Conservation (phyloP, 2,797 vertebrate genomes). For the Enteromius viviparus region DNA sequence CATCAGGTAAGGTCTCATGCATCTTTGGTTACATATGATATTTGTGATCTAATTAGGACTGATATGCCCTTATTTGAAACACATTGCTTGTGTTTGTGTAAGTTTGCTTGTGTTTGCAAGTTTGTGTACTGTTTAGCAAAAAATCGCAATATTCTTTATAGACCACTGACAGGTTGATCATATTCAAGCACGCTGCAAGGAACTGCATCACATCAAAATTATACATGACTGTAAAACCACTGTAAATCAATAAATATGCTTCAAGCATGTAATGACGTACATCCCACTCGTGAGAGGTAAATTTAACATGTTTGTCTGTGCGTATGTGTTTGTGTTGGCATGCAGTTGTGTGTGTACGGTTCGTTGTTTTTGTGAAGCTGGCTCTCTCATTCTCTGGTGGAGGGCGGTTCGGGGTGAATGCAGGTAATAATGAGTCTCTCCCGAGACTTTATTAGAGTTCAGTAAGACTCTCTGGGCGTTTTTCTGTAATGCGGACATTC, state of each 20-base stretch:
- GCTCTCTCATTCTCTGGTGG: conserved; percentile 32
- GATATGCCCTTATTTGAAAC: background rate
- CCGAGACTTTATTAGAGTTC: conserved; percentile 48
- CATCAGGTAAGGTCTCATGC: conserved; percentile 25
- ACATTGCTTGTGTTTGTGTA: background rate
- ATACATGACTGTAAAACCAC: conserved; percentile 18
- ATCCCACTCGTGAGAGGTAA: conserved; percentile 38
- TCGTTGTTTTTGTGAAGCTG: conserved; percentile 31
- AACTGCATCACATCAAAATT: conserved; percentile 11
- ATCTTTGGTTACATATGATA: conserved; percentile 8
- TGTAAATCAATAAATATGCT: conserved; percentile 40
- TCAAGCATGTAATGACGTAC: conserved; percentile 34
- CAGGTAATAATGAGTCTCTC: conserved; percentile 49
- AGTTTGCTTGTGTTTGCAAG: background rate
- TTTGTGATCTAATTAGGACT: conserved; percentile 14
- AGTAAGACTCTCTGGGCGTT: conserved; percentile 46
- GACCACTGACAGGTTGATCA: conserved; percentile 2
- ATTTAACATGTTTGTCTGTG: conserved; percentile 24
- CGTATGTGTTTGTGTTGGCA: conserved; percentile 28
- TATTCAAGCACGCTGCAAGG: conserved; percentile 9
- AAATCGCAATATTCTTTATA: conserved; percentile 22
- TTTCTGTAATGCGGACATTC: conserved; percentile 44
- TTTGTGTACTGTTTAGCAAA: conserved; percentile 17
- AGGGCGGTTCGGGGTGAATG: conserved; percentile 44
- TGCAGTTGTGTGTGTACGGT: background rate